Evolutionary conservation across 1,140 invertebrate species (phyloP), one percentile per base, ranked within the genome.

Genomic region (Panagrolaimus sp.): DNA sequence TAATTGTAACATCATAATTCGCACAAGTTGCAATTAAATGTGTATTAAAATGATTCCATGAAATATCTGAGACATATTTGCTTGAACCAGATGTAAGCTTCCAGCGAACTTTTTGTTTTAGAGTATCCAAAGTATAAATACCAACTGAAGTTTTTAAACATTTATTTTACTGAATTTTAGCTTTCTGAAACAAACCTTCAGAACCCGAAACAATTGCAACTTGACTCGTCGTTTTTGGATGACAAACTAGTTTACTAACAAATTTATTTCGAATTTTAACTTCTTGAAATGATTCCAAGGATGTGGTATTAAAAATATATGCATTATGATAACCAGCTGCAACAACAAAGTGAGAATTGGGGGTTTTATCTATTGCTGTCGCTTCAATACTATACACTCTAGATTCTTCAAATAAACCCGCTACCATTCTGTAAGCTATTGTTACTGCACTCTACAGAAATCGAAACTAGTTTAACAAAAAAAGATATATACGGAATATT

Each of bases 321-420:
- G 51, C 61, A 66, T 16, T 73, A 63, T 14, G 61, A 23, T 25
- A 72, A 25, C 63, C 68, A 23, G 63, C 31, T 4, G 68, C 68
- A 23, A 51, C 42, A 16, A 43, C 8, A 14, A 20, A 46, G 44
- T 20, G 8, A 38, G 7, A 66, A 43, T 53, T 43, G 7, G 11
- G 1, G 14, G 72, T 45, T 11, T 9, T 46, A 51, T 62, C 25
- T 25, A 65, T 16, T 16, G 20, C 47, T 11, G 63, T 46, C 31
- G 38, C 48, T 48, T 62, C 38, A 16, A 46, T 53, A 51, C 31
- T 71, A 45, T 25, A 67, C 25, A 53, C 23, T 42, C 38, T 51
- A 27, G 16, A 63, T 53, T 44, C 65, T 51, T 42, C 48, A 38
- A 9, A 16, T 53, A 20, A 51, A 48, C 31, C 45, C 42, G 14